Conservation (phyloP, 2,888 invertebrate genomes). For the Apodemia zela region DNA sequence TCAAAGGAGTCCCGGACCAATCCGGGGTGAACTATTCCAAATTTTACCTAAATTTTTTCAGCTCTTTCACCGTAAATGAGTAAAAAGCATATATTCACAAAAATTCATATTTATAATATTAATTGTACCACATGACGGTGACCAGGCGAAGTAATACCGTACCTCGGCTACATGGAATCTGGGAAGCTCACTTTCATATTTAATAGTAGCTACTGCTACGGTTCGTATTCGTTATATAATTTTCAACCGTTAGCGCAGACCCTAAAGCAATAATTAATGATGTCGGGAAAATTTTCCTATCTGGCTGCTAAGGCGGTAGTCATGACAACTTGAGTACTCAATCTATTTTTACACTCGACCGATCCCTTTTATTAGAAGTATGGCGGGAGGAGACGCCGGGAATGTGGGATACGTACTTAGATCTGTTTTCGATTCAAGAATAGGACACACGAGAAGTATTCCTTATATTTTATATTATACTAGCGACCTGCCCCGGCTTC, state of each 20-base stretch:
- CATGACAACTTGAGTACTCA: slow-evolving; percentile 36
- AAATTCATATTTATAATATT: too few relatives aligned
- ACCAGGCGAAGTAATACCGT: not conserved
- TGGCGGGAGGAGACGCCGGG: not conserved
- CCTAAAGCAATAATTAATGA: not conserved
- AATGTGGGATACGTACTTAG: not conserved
- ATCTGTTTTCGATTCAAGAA: not conserved
- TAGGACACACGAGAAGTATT: not conserved
- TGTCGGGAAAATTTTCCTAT: slow-evolving; percentile 2
- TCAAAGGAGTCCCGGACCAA: too few relatives aligned
- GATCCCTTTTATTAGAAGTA: not conserved
- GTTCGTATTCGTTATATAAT: not conserved
- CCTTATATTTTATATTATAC: too few relatives aligned
- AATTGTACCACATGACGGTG: not conserved
- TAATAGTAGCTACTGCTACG: not conserved
- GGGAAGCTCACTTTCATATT: not conserved
- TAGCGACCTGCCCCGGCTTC: too few relatives aligned
- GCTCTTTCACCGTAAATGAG: too few relatives aligned
- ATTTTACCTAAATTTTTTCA: too few relatives aligned
- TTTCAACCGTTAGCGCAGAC: not conserved
- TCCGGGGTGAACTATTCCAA: too few relatives aligned
- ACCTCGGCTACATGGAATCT: not conserved
- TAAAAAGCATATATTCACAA: too few relatives aligned
- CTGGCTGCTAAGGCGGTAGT: slow-evolving; percentile 37
- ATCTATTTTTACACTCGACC: not conserved